Percentiles rank a stretch among this genome's conserved stretches.
These are phyloP conservation scores for Neoniphon sammara DNA, from an alignment of 2,797 vertebrate species.

Conservation along the genomic window DNA sequence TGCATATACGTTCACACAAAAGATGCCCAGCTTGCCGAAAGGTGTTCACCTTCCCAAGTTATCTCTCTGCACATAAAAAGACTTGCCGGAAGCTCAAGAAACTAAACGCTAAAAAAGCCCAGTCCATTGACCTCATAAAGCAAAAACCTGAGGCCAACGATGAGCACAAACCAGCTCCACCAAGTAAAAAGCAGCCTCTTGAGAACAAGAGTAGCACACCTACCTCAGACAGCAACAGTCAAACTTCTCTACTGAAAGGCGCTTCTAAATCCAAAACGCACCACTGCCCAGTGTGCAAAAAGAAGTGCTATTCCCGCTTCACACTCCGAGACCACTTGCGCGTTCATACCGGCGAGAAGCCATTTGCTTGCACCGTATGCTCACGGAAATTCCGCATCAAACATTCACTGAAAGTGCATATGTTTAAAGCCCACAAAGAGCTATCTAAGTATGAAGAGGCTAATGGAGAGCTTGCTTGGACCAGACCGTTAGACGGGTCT, in stretches of 20 bases:
- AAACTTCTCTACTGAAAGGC: neutral
- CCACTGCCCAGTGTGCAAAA: constrained; percentile 38
- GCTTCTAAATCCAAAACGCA: neutral
- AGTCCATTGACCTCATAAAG: neutral
- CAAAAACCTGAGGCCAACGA: neutral
- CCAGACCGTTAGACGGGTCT: constrained; percentile 44
- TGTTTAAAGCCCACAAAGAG: constrained; percentile 7
- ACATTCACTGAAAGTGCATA: constrained; percentile 19
- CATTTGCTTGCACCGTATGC: constrained; percentile 46
- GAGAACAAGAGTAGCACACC: neutral
- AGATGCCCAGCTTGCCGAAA: constrained; percentile 61
- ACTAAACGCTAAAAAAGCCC: neutral
- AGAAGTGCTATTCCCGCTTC: neutral
- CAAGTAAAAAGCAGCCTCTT: neutral
- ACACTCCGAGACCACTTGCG: constrained; percentile 39
- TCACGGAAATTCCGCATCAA: constrained; percentile 22
- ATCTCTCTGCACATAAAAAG: constrained; percentile 1
- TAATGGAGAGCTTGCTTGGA: constrained; percentile 43
- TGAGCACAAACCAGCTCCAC: neutral
- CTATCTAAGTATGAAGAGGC: accelerated
- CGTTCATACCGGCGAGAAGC: constrained; percentile 16
- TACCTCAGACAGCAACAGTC: neutral
- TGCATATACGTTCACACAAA: constrained; percentile 55
- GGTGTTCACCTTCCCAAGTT: constrained; percentile 31
- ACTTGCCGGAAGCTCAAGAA: constrained; percentile 33